Base-by-base conservation (phyloP, 2,113 vertebrate species). In the Phalacrocorax pelagicus region DNA sequence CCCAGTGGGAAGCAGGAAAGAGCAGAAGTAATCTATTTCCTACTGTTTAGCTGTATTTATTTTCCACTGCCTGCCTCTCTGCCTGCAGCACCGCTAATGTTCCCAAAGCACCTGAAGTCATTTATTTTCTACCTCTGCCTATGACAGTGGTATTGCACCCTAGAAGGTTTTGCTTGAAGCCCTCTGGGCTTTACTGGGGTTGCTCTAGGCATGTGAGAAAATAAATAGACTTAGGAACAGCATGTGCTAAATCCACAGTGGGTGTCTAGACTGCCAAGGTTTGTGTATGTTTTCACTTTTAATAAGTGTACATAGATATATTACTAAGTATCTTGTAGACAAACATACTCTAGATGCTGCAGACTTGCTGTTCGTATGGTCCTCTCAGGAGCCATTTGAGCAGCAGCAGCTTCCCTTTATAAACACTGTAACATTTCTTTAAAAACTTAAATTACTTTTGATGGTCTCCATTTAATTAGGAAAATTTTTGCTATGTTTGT, bases 21-120 rank as follows among this genome's bases (percentile, higher is more conserved):
- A 95, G 47, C 57, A 92, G 77, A 93, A 94, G 23, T 82, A 95
- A 96, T 96, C 84, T 82, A 6, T 87, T 94, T 93, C 90, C 7
- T 22, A 32, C 86, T 93, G 84, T 61, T 97, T 69, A 78, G 88
- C 70, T 92, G 86, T 96, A 92, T 96, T 96, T 97, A 94, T 97
- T 97, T 97, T 95, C 72, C 69, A 65, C 88, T 84, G 79, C 73
- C 66, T 94, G 54, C 74, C 17, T 95, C 51, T 95, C 63, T 90
- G 94, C 62, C 84, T 92, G 73, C 88, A 97, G 93, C 82, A 90
- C 85, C 1, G 8, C 40, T 93, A 80, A 94, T 82, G 71, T 65
- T 95, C 92, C 94, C 95, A 94, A 82, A 94, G 88, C 79, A 96
- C 86, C 95, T 79, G 46, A 94, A 94, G 90, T 95, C 2, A 90